Evolutionary conservation across 2,888 invertebrate genomes (phyloP).

Genomic region (Nemurella pictetii): DNA sequence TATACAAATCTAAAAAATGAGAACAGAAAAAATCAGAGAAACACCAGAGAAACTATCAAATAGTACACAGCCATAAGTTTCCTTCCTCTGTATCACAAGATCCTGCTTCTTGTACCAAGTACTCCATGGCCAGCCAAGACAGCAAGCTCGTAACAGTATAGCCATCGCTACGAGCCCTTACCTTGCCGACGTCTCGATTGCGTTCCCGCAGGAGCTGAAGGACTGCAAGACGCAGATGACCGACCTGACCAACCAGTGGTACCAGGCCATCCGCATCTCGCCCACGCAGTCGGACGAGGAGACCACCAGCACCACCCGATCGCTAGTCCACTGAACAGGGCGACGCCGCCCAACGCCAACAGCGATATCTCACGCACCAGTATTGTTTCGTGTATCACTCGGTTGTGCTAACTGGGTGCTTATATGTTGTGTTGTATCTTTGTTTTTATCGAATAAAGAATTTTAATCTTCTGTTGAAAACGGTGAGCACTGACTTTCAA

Average conservation of each 20-base stretch:
- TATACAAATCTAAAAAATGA: too few relatives aligned
- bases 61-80: too few relatives aligned
- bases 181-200: too few relatives aligned
- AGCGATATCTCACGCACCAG: background rate
- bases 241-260: slow-evolving; percentile 95
- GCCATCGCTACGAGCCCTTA: too few relatives aligned
- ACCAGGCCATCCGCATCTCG: slow-evolving; percentile 89
- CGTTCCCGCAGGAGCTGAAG: slow-evolving; percentile 79
- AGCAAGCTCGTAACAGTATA: too few relatives aligned
- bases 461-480: background rate
- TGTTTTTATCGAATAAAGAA: background rate
- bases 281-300: slow-evolving; percentile 86
- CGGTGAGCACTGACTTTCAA: too few relatives aligned
- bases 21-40: too few relatives aligned
- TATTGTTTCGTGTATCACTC: background rate
- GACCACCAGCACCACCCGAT: background rate
- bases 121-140: too few relatives aligned
- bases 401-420: background rate
- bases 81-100: too few relatives aligned
- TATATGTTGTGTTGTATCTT: background rate
- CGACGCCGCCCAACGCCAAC: background rate
- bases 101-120: too few relatives aligned
- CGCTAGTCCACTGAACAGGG: background rate
- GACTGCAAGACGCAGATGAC: slow-evolving; percentile 97
- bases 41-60: too few relatives aligned